Evolutionary conservation across 2,888 invertebrate genomes (phyloP).

Genomic region (Cylindroiulus punctatus): DNA sequence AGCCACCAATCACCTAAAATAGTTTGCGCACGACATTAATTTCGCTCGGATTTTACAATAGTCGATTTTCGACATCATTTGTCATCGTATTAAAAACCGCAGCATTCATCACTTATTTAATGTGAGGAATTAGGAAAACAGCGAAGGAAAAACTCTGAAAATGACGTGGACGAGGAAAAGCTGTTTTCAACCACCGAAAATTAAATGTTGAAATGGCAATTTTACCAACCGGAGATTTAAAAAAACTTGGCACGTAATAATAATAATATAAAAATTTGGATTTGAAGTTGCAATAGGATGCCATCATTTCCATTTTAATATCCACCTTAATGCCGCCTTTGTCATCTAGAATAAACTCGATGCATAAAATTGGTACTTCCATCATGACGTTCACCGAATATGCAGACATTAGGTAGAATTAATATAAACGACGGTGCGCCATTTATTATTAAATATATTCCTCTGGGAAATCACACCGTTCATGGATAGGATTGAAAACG

Average conservation of each 20-base stretch:
- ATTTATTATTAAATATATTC: conserved; percentile 42
- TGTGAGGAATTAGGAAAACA: conserved; percentile 4
- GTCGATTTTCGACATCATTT: conserved; percentile 34
- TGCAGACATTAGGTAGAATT: background rate
- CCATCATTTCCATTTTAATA: no score
- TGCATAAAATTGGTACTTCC: no score
- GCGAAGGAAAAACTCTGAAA: background rate
- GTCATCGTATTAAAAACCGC: conserved; percentile 33
- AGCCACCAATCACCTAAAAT: background rate
- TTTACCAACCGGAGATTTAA: no score
- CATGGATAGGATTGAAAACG: conserved; percentile 1
- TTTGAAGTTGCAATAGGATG: no score
- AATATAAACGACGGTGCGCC: background rate
- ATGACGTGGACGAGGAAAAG: background rate
- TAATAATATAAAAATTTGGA: no score
- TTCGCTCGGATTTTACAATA: conserved; percentile 8
- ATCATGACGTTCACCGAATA: background rate
- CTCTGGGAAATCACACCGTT: conserved; percentile 12
- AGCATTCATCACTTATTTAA: conserved; percentile 10
- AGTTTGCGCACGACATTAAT: conserved; percentile 19
- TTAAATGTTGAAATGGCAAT: no score
- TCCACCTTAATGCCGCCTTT: no score
- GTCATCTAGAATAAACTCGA: no score
- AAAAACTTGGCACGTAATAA: no score
- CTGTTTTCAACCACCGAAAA: no score